Evolutionary conservation across 2,888 invertebrate genomes (phyloP).

Genomic region (Ptychoptera albimana): DNA sequence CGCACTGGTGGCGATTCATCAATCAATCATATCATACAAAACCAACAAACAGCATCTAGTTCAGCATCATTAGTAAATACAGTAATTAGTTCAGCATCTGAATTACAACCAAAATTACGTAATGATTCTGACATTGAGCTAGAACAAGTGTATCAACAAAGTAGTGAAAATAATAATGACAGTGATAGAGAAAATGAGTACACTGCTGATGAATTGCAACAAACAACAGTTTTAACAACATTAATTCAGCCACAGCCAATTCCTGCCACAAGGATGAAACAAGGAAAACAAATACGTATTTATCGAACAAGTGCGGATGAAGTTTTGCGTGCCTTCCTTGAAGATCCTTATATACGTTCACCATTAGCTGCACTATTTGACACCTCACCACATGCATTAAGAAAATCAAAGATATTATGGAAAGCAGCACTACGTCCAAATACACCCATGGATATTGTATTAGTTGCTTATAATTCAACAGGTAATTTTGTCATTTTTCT

Average conservation of each 20-base stretch:
- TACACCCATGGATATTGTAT: constrained; percentile 27
- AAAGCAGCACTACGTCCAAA: constrained; percentile 27
- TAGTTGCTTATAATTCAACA: constrained; percentile 25
- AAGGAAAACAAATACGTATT: constrained; percentile 23
- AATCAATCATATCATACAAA: constrained; percentile 8
- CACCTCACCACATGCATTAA: constrained; percentile 24
- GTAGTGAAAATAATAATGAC: too few species aligned
- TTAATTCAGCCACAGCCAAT: constrained; percentile 3
- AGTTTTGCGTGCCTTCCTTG: constrained; percentile 27
- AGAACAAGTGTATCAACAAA: too few species aligned
- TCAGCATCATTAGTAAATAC: constrained; percentile 8
- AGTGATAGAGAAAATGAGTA: too few species aligned
- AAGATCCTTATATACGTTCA: constrained; percentile 29
- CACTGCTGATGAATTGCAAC: neutral
- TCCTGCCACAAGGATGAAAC: constrained; percentile 14
- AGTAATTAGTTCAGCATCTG: too few species aligned
- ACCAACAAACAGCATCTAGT: constrained; percentile 3
- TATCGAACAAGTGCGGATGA: constrained; percentile 16
- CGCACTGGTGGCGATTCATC: constrained; percentile 10
- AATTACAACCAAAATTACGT: too few species aligned
- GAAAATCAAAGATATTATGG: constrained; percentile 26
- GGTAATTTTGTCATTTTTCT: too few species aligned
- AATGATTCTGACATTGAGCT: too few species aligned
- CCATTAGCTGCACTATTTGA: constrained; percentile 30
- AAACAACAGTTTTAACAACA: constrained; percentile 10